Conservation (phyloP, 2,888 invertebrate species). For the Nipponacmea schrenckii region DNA sequence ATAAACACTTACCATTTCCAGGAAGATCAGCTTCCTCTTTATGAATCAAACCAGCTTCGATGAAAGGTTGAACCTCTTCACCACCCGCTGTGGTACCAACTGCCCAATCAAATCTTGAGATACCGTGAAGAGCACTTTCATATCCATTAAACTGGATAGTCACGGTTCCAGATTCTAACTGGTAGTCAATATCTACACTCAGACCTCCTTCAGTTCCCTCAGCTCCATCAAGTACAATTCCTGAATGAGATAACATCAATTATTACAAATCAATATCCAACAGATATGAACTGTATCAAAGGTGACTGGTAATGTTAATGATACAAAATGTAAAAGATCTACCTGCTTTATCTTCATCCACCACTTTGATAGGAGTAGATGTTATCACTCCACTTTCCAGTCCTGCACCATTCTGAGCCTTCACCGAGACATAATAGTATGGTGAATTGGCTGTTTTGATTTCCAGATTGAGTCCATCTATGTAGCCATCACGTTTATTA, state of each 20-base stretch:
- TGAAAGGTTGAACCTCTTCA: slow-evolving; percentile 44
- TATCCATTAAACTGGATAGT: slow-evolving; percentile 46
- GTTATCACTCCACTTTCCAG: slow-evolving; percentile 24
- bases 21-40: slow-evolving; percentile 29
- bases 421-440: slow-evolving; percentile 47
- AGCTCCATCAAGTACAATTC: slow-evolving; percentile 37
- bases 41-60: slow-evolving; percentile 34
- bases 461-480: slow-evolving; percentile 30
- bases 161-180: slow-evolving; percentile 35
- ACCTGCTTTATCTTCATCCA: slow-evolving; percentile 47
- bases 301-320: too few relatives aligned
- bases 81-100: slow-evolving; percentile 42
- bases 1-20: slow-evolving; percentile 29
- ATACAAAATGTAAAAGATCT: background rate
- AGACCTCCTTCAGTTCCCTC: slow-evolving; percentile 23
- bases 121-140: slow-evolving; percentile 41
- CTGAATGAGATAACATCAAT: slow-evolving; percentile 16
- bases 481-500: slow-evolving; percentile 26
- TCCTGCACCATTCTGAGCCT: slow-evolving; percentile 44
- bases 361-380: slow-evolving; percentile 41
- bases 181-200: slow-evolving; percentile 40
- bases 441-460: slow-evolving; percentile 31
- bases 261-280: too few relatives aligned
- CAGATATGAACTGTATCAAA: too few relatives aligned
- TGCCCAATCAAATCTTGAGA: slow-evolving; percentile 45